Evolutionary conservation across 2,888 invertebrate genomes (phyloP).

Genomic region (Tetragonula carbonaria): DNA sequence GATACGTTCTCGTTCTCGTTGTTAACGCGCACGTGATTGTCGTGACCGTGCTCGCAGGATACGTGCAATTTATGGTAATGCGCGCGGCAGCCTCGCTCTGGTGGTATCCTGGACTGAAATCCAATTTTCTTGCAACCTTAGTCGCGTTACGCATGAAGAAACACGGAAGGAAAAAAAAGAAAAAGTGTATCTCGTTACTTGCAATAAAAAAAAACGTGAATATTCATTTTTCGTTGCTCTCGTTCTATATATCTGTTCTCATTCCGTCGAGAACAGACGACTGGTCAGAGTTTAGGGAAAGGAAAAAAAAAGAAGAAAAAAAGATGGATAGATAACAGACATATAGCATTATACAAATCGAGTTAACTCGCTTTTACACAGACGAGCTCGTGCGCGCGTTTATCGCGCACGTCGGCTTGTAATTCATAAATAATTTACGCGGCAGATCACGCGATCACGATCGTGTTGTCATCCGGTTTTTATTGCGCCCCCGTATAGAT

Average conservation of each 20-base stretch:
- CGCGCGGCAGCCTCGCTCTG: conserved; percentile 16
- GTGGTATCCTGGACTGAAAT: conserved; percentile 13
- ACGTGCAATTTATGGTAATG: conserved; percentile 59
- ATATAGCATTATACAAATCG: not conserved
- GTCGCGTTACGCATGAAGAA: conserved; percentile 11
- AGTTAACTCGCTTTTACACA: not conserved
- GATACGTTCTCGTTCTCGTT: conserved; percentile 16
- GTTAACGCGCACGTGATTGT: conserved; percentile 33
- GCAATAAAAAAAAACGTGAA: not conserved
- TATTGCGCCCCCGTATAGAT: not conserved
- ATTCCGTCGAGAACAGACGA: too few species aligned
- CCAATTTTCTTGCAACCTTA: conserved; percentile 27
- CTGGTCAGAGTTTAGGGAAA: too few species aligned
- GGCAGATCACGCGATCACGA: conserved; percentile 61
- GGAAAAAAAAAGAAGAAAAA: not conserved
- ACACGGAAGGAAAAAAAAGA: not conserved
- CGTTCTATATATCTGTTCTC: too few species aligned
- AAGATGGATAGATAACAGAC: not conserved
- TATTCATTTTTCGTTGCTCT: not conserved
- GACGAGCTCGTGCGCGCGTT: not conserved
- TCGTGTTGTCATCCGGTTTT: conserved; percentile 59
- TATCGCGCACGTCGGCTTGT: not conserved
- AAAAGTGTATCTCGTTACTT: not conserved
- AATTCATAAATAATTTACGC: conserved; percentile 65
- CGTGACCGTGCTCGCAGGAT: conserved; percentile 47